Evolutionary conservation across 2,113 vertebrate genomes (phyloP).

Genomic region (Lampris incognitus): DNA sequence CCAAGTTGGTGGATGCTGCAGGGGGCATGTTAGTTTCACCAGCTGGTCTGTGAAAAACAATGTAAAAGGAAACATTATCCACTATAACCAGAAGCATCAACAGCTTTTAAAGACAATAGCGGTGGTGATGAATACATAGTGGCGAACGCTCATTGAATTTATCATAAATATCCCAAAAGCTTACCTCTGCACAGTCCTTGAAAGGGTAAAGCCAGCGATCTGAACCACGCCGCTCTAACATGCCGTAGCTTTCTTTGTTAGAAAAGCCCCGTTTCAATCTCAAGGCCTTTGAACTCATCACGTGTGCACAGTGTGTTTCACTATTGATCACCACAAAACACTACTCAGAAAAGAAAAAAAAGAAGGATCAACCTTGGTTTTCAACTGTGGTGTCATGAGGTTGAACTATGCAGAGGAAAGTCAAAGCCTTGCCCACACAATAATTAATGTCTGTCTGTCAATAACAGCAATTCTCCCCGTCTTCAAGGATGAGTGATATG

Average conservation of each 20-base stretch:
- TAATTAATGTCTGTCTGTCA: no score
- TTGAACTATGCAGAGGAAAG: not conserved
- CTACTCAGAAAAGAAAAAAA: conserved; percentile 14
- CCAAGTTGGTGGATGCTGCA: conserved; percentile 53
- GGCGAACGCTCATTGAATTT: not conserved
- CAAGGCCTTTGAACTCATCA: conserved; percentile 68
- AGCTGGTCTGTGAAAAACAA: conserved; percentile 31
- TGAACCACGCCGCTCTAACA: conserved; percentile 24
- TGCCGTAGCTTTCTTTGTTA: conserved; percentile 11
- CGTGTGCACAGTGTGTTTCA: conserved; percentile 24
- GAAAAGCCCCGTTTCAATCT: conserved; percentile 32
- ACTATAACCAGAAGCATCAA: conserved; percentile 13
- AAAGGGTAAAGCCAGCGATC: conserved; percentile 17
- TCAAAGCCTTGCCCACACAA: not conserved
- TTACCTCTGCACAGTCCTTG: conserved; percentile 51
- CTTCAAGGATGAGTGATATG: no score
- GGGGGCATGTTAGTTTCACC: conserved; percentile 70
- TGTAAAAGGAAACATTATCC: conserved; percentile 27
- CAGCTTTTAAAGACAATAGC: conserved; percentile 6
- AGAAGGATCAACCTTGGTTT: not conserved
- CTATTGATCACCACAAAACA: not conserved
- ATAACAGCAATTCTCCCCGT: no score
- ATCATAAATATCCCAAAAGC: conserved; percentile 10
- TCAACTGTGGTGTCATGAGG: not conserved
- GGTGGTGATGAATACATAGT: not conserved